Evolutionary conservation across 2,113 vertebrate genomes (phyloP), one percentile per base, ranked within the genome.

Genomic region (Callipepla californica): DNA sequence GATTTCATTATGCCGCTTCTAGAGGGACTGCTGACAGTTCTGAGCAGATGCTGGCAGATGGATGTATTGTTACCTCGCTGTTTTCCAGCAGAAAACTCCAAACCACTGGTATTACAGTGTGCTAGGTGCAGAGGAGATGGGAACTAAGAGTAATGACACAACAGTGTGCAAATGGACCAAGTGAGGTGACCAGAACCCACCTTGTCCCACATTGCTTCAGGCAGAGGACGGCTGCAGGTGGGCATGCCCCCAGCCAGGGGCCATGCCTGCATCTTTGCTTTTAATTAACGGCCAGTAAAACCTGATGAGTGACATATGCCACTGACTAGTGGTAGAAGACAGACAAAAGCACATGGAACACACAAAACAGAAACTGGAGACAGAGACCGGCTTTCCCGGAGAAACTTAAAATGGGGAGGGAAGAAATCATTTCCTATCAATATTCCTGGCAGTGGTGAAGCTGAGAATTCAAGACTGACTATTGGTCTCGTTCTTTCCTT

Each of bases 121-220:
- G 12, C 25, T 48, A 58, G 34, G 47, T 23, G 48, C 14, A 45
- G 34, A 69, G 8, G 32, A 44, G 9, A 36, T 0, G 0, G 45
- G 44, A 73, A 51, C 30, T 7, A 38, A 20, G 7, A 15, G 28
- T 17, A 45, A 30, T 11, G 28, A 30, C 9, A 9, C 0, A 0
- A 79, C 23, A 45, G 17, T 19, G 11, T 30, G 15, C 19, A 14
- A 66, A 21, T 40, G 8, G 10, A 44, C n/a, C 23, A 13, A 13
- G 22, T 1, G 8, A 13, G 15, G 13, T 22, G 40, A 44, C 20
- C 8, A 21, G 28, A 7, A 26, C 19, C 47, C 25, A 1, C 58
- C 58, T 15, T 19, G 36, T 42, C 65, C 42, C 36, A 34, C 17
- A 5, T 3, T 16, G 42, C 34, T 36, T 13, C 30, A 72, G 26